phyloP scores from a whole-genome alignment of 2,797 vertebrate genomes.

The Gymnopithys bicolor region DNA sequence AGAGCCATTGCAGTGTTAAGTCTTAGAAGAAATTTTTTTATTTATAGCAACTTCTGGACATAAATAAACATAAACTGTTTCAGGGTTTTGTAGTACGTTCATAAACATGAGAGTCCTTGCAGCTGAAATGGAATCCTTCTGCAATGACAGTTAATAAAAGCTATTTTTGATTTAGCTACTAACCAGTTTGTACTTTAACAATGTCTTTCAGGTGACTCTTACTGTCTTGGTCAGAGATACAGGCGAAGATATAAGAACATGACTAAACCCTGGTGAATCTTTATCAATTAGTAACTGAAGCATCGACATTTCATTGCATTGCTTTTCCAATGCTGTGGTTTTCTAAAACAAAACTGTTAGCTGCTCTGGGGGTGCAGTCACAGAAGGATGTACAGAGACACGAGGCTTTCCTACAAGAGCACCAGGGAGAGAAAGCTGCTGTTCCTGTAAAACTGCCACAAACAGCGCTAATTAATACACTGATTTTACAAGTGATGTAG shows the following conservation, averaged over 20 bases:
- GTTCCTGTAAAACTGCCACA: slow-evolving; percentile 36
- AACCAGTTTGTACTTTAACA: not conserved
- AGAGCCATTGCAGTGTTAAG: not conserved
- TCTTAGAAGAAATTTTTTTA: not conserved
- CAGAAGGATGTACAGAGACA: not conserved
- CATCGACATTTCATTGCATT: not conserved
- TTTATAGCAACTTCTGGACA: not conserved
- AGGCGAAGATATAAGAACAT: not conserved
- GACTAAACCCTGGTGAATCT: not conserved
- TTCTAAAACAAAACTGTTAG: not conserved
- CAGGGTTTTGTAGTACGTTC: slow-evolving; percentile 6
- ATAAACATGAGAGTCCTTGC: slow-evolving; percentile 36
- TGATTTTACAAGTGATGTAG: slow-evolving; percentile 19
- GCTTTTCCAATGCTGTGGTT: not conserved
- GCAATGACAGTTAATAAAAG: slow-evolving; percentile 43
- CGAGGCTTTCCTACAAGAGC: not conserved
- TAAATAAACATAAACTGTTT: slow-evolving; percentile 44
- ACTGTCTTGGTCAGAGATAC: not conserved
- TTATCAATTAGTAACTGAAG: not conserved
- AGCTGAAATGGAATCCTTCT: slow-evolving; percentile 32
- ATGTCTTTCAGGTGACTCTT: not conserved
- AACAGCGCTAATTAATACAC: not conserved
- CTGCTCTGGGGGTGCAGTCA: not conserved
- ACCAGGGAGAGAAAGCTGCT: not conserved
- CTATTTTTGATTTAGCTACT: slow-evolving; percentile 10